phyloP scores from a whole-genome alignment of 2,888 invertebrate species.

The Amblyteles armatorius region DNA sequence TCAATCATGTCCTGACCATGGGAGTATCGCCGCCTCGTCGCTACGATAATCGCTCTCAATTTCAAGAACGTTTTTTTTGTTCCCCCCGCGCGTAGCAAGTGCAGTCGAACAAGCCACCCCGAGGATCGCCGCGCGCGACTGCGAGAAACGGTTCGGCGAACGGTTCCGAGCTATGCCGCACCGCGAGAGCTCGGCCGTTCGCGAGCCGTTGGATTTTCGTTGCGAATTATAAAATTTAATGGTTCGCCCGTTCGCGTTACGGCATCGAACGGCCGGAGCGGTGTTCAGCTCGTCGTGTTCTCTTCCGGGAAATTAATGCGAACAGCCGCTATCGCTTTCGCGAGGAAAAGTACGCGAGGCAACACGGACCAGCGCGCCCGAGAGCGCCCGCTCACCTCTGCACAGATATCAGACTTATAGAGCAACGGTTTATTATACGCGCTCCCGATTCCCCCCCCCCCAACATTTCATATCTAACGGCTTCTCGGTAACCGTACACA shows the following conservation, averaged over 20 bases:
- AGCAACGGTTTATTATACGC: conserved; percentile 9
- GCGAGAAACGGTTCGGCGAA: not conserved
- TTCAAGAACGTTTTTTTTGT: no score
- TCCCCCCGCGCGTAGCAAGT: no score
- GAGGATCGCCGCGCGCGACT: no score
- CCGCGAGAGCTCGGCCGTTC: not conserved
- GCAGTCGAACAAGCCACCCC: no score
- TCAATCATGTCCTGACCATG: no score
- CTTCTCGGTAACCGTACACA: conserved; percentile 12
- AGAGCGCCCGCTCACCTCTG: no score
- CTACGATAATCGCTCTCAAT: no score
- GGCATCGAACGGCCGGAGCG: conserved; percentile 57
- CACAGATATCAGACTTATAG: conserved; percentile 10
- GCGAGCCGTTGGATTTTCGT: conserved; percentile 37
- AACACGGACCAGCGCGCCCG: not conserved
- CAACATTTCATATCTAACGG: conserved; percentile 6
- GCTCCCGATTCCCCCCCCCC: conserved; percentile 18
- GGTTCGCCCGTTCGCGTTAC: conserved; percentile 70
- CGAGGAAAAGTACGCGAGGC: conserved; percentile 59
- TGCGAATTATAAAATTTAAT: conserved; percentile 75
- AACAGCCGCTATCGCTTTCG: conserved; percentile 58
- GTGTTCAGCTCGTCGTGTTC: not conserved
- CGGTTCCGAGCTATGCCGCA: not conserved
- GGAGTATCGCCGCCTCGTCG: no score
- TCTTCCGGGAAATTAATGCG: conserved; percentile 65